phyloP scores from a whole-genome alignment of 2,797 vertebrate species.

The Cyprinodon diabolis region DNA sequence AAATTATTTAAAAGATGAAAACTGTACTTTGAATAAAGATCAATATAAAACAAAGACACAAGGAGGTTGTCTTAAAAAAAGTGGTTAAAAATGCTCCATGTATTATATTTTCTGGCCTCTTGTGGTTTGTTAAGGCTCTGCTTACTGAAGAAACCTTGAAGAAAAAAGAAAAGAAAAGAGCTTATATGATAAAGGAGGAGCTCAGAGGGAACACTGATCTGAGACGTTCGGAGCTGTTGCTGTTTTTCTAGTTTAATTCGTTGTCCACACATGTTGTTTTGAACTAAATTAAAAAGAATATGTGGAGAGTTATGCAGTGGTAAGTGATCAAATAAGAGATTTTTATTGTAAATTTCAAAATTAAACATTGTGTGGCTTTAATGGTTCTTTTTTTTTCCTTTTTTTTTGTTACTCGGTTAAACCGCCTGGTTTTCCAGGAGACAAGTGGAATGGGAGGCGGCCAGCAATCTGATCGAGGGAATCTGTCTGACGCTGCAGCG shows the following conservation, averaged over 20 bases:
- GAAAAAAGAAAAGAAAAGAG: neutral
- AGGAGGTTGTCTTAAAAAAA: neutral
- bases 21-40: neutral
- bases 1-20: neutral
- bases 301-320: neutral
- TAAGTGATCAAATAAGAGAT: conserved; percentile 7
- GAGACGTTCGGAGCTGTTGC: conserved; percentile 32
- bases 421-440: conserved; percentile 83
- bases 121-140: neutral
- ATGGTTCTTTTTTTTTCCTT: conserved; percentile 5
- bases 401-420: conserved; percentile 22
- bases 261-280: neutral
- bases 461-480: conserved; percentile 99
- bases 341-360: neutral
- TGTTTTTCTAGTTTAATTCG: conserved; percentile 66
- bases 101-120: neutral
- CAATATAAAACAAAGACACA: neutral
- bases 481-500: conserved; percentile 99
- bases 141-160: neutral
- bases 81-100: neutral
- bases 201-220: conserved; percentile 44
- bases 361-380: neutral
- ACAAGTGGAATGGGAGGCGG: conserved; percentile 99
- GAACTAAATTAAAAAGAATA: conserved; percentile 1
- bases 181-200: neutral